phyloP scores from a whole-genome alignment of 2,797 vertebrate species.

The Pagetopsis macropterus region DNA sequence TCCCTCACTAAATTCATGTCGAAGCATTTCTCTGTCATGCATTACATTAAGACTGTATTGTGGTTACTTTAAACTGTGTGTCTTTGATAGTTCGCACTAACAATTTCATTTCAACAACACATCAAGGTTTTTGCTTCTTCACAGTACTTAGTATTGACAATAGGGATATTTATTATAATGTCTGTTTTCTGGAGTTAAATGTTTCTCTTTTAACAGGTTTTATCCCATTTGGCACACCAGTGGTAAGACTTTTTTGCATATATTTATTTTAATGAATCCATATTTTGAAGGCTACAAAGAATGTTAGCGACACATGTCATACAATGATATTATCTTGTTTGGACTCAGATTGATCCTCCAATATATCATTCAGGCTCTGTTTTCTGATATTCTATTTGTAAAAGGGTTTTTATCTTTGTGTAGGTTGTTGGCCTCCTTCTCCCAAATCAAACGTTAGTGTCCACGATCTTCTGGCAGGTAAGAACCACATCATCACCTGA shows the following conservation, averaged over 20 bases:
- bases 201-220: constrained; percentile 82
- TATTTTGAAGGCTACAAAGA: neutral
- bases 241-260: constrained; percentile 83
- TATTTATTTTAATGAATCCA: neutral
- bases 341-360: no score
- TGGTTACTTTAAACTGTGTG: no score
- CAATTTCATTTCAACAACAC: no score
- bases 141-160: no score
- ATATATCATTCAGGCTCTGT: neutral
- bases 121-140: no score
- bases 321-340: neutral
- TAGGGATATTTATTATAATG: no score
- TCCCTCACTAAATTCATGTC: no score
- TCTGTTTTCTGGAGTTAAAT: no score
- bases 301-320: neutral
- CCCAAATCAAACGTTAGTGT: constrained; percentile 91
- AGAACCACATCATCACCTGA: neutral
- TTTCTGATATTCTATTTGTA: neutral
- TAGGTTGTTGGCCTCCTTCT: constrained; percentile 95
- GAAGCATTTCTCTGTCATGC: no score
- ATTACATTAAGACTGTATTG: no score
- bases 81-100: no score
- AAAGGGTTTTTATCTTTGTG: neutral
- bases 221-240: constrained; percentile 94
- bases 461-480: constrained; percentile 97